Base-by-base conservation (phyloP, 2,888 invertebrate species). In the Ferdinandea cuprea region DNA sequence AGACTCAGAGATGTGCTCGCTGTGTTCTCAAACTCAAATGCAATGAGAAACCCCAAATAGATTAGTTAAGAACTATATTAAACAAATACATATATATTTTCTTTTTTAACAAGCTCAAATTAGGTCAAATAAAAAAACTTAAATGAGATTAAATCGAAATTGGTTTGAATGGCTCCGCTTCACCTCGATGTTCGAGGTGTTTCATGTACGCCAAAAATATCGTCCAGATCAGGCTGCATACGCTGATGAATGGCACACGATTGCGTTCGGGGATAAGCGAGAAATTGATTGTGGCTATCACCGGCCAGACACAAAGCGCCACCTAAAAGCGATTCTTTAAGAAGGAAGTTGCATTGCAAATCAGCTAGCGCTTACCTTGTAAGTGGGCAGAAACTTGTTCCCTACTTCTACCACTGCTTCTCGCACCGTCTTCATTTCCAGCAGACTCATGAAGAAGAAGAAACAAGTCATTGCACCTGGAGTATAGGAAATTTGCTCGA, bases 131-230 rank as follows among this genome's bases (percentile, higher is more conserved):
- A 66, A 76, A 68, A 61, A 25, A 68, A 46, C 17, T 11, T 9
- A 15, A 11, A n/a, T n/a, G 58, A 7, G 25, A 46, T 69, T 63
- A 72, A 63, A 17, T 42, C 28, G 44, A 66, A 30, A 32, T 15
- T 0, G 30, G 9, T 25, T 35, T 19, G 0, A 32, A 37, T 25
- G 65, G 21, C 1, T 65, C 32, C 7, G 15, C 5, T 7, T 44
- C 21, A 11, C 11, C 28, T 3, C 89, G 87, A 85, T 93, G 92
- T 85, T 93, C 91, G 68, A 93, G 87, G 85, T 95, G 94, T 89
- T 96, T 95, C 94, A 96, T 94, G 86, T 95, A 95, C 0, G 95
- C 95, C 81, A 96, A 91, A 88, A 94, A 96, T 13, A 94, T 93
- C 0, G 95, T 95, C 95, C 95, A 96, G 30, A 95, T 89, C 71